These are phyloP conservation scores for Cinara cedri DNA, from an alignment of 2,888 invertebrate species.

Conservation along the genomic window DNA sequence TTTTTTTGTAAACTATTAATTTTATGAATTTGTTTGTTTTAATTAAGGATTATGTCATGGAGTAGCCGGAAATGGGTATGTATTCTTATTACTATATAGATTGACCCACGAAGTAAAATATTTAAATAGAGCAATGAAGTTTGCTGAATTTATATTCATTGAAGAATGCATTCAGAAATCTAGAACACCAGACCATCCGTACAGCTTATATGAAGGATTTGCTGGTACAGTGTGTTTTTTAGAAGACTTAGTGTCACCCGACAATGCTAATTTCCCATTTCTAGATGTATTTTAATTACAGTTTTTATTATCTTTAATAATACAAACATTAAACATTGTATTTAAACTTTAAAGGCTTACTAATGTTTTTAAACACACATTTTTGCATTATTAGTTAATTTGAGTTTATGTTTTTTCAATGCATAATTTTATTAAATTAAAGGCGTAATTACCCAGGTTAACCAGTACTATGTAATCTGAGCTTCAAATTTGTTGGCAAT, in stretches of 20 bases:
- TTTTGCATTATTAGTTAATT: no score
- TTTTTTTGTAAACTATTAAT: conserved; percentile 6
- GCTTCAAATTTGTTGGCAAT: no score
- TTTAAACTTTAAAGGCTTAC: background rate
- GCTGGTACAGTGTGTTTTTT: conserved; percentile 86
- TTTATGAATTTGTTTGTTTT: conserved; percentile 56
- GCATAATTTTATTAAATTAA: no score
- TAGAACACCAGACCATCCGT: conserved; percentile 79
- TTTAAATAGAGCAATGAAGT: conserved; percentile 76
- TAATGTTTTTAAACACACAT: background rate
- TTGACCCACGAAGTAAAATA: conserved; percentile 75
- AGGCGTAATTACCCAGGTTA: no score
- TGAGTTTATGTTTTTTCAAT: no score
- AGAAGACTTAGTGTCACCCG: conserved; percentile 75
- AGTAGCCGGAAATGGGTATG: conserved; percentile 81
- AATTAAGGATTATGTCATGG: conserved; percentile 80
- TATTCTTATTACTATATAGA: conserved; percentile 77
- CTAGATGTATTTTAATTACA: conserved; percentile 71
- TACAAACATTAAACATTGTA: background rate
- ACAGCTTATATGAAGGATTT: conserved; percentile 83
- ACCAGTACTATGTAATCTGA: no score
- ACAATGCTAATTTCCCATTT: conserved; percentile 81
- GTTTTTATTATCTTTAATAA: background rate
- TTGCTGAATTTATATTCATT: conserved; percentile 76
- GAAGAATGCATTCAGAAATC: conserved; percentile 73